phyloP scores from a whole-genome alignment of 2,113 vertebrate genomes.

The Pachypanchax playfairii region DNA sequence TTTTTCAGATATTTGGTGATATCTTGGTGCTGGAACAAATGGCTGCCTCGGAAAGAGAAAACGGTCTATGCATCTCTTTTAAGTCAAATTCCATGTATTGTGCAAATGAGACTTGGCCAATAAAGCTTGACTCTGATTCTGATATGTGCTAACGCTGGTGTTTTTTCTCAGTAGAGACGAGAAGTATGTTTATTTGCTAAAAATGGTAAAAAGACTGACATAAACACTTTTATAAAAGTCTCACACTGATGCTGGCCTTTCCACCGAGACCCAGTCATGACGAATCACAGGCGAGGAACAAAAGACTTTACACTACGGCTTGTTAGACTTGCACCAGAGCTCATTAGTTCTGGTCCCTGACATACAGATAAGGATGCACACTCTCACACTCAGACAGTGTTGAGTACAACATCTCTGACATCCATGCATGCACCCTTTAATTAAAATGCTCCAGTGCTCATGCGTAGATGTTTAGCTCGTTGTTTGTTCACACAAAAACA shows the following conservation, averaged over 20 bases:
- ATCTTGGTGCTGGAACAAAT: no score
- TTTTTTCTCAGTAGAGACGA: neutral
- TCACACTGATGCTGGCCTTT: conserved; percentile 28
- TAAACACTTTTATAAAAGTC: conserved; percentile 19
- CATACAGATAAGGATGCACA: conserved; percentile 29
- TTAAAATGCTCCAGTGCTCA: conserved; percentile 55
- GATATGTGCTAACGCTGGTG: neutral
- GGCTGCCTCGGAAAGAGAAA: no score
- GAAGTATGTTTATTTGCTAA: conserved; percentile 11
- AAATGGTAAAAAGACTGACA: conserved; percentile 26
- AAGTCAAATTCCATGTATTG: no score
- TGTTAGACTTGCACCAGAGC: conserved; percentile 35
- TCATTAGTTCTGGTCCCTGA: conserved; percentile 36
- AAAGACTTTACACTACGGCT: conserved; percentile 34
- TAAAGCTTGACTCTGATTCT: neutral
- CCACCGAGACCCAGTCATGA: conserved; percentile 30
- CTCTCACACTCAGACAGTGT: neutral
- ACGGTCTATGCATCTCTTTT: no score
- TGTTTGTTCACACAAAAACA: conserved; percentile 23
- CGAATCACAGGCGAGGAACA: conserved; percentile 44
- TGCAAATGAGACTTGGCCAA: no score
- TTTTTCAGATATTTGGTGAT: no score
- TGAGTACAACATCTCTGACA: conserved; percentile 9
- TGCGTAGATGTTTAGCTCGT: conserved; percentile 48
- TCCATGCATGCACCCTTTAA: conserved; percentile 48